These are phyloP conservation scores for Eupithecia subfuscata DNA, from an alignment of 2,888 invertebrate species.

Conservation along the genomic window DNA sequence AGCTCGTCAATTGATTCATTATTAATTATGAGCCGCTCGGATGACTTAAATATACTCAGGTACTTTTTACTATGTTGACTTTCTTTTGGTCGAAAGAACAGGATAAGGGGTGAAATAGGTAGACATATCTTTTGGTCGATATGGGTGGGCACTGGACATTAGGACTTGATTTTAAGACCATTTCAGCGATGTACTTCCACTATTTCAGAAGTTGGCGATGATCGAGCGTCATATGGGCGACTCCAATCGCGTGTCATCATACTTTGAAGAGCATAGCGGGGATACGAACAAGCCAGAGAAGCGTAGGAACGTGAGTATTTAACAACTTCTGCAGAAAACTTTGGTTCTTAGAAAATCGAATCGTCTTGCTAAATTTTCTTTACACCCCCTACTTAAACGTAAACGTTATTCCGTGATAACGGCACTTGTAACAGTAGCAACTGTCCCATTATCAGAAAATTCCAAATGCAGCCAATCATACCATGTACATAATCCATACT, in stretches of 20 bases:
- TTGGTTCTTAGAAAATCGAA: neutral
- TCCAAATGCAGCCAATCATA: too few species aligned
- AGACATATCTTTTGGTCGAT: neutral
- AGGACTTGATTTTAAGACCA: neutral
- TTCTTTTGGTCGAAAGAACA: neutral
- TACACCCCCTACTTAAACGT: neutral
- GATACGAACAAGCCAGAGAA: constrained; percentile 59
- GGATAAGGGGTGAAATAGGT: neutral
- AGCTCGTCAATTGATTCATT: neutral
- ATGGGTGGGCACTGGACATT: neutral
- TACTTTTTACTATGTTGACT: neutral
- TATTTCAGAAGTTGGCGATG: constrained; percentile 68
- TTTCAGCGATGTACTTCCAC: neutral
- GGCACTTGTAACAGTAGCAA: too few species aligned
- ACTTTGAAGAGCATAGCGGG: constrained; percentile 53
- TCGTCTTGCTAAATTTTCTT: neutral
- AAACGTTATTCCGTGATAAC: neutral
- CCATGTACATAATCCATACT: too few species aligned
- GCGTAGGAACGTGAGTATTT: constrained; percentile 16
- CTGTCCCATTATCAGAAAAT: too few species aligned
- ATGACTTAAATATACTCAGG: neutral
- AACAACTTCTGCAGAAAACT: neutral
- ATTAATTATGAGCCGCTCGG: neutral
- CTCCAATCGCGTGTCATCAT: constrained; percentile 49
- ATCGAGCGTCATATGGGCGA: constrained; percentile 77